Evolutionary conservation across 2,797 vertebrate genomes (phyloP).

Genomic region (Pelobates cultripes): DNA sequence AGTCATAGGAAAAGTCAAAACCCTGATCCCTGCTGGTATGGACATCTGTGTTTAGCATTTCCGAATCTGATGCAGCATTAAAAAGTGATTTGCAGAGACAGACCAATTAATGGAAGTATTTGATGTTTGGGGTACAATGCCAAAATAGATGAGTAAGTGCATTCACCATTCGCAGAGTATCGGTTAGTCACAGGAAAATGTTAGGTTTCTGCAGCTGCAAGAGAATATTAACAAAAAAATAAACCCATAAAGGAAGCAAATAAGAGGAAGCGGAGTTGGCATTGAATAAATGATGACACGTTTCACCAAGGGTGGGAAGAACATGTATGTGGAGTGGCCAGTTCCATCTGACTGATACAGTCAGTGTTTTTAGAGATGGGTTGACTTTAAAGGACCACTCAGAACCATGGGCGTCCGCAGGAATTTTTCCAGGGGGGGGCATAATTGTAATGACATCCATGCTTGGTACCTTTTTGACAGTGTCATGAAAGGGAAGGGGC

Average conservation of each 20-base stretch:
- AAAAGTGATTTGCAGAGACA: background rate
- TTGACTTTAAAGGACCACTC: too few species aligned
- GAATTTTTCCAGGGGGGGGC: too few species aligned
- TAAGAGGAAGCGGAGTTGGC: background rate
- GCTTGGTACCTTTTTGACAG: too few species aligned
- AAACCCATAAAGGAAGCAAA: background rate
- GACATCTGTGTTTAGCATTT: background rate
- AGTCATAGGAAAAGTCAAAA: background rate
- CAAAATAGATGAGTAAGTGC: conserved; percentile 10
- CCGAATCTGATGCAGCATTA: background rate
- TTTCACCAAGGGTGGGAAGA: too few species aligned
- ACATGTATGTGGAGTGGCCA: too few species aligned
- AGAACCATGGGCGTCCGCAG: too few species aligned
- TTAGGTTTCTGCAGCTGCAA: conserved; percentile 2
- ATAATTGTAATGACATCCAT: too few species aligned
- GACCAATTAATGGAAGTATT: background rate
- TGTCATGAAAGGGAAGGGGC: too few species aligned
- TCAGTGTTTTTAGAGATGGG: too few species aligned
- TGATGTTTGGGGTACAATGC: background rate
- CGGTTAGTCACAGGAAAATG: conserved; percentile 6
- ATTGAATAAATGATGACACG: background rate
- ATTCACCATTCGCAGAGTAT: background rate
- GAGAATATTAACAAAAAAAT: background rate
- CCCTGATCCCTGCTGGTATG: background rate
- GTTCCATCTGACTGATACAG: too few species aligned